phyloP scores from a whole-genome alignment of 1,140 invertebrate genomes.

The Pseudomyrmex concolor region DNA sequence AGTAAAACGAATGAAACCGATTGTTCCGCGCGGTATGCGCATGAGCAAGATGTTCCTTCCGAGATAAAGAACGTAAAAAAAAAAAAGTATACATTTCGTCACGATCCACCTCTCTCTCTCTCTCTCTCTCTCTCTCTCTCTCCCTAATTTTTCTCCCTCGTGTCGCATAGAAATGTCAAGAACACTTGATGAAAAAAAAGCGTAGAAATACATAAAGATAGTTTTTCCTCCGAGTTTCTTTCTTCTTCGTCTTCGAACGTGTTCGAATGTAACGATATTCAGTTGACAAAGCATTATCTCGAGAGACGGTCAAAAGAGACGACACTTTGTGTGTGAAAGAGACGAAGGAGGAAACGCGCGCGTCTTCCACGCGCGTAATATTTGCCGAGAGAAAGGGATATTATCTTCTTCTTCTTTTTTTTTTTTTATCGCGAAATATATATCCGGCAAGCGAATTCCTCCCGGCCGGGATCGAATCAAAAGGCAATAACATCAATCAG shows the following conservation, averaged over 20 bases:
- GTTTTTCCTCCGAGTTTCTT: background rate
- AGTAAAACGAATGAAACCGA: background rate
- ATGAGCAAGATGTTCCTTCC: too few species aligned
- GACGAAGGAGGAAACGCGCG: background rate
- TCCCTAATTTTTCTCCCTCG: too few species aligned
- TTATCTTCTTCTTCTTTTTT: constrained; percentile 20
- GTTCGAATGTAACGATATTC: constrained; percentile 19
- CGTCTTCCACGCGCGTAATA: constrained; percentile 4
- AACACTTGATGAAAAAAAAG: background rate
- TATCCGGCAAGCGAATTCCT: background rate
- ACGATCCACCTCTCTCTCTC: too few species aligned
- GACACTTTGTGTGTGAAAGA: background rate
- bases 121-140: too few species aligned
- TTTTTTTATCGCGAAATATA: constrained; percentile 36
- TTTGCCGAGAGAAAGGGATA: constrained; percentile 13
- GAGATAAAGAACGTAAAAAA: background rate
- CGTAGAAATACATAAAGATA: constrained; percentile 4
- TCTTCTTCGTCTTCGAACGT: background rate
- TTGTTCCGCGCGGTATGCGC: background rate
- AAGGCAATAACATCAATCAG: constrained; percentile 55
- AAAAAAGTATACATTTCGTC: background rate
- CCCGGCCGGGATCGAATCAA: constrained; percentile 41
- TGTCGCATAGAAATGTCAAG: background rate
- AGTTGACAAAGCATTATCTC: constrained; percentile 39
- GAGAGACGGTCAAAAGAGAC: background rate